Percentiles rank a stretch among this genome's conserved stretches.
These are phyloP conservation scores for Orgyia antiqua DNA, from an alignment of 2,888 invertebrate genomes.

Conservation along the genomic window DNA sequence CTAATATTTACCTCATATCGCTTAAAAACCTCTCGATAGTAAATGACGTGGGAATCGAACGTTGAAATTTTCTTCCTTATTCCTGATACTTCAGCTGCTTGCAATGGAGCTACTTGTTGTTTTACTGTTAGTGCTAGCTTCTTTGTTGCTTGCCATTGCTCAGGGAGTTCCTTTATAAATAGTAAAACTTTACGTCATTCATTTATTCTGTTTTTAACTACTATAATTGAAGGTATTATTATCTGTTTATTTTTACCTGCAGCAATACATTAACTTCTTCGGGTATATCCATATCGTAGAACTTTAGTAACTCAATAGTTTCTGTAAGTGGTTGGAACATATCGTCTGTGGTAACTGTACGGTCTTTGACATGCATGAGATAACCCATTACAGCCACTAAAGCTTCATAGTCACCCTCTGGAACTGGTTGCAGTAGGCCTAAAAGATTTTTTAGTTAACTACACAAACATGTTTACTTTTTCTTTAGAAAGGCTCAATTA, in stretches of 20 bases:
- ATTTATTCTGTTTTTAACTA: background rate
- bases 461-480: no score
- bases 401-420: conserved; percentile 93
- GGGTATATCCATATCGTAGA: conserved; percentile 97
- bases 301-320: conserved; percentile 93
- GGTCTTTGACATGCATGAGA: conserved; percentile 94
- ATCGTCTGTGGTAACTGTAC: conserved; percentile 91
- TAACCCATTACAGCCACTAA: conserved; percentile 96
- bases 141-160: conserved; percentile 97
- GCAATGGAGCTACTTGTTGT: conserved; percentile 95
- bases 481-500: no score
- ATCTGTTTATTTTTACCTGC: conserved; percentile 65
- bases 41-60: conserved; percentile 90
- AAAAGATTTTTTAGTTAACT: background rate
- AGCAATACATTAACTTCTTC: conserved; percentile 96
- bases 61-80: conserved; percentile 91
- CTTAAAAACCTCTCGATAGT: conserved; percentile 93
- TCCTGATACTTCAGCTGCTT: conserved; percentile 95
- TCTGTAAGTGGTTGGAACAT: conserved; percentile 97
- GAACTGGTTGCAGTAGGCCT: conserved; percentile 82
- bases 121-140: conserved; percentile 94
- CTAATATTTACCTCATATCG: conserved; percentile 77
- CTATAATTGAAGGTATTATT: no score
- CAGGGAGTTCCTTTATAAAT: conserved; percentile 88
- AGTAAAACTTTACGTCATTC: no score